These are phyloP conservation scores for Chloropsis cyanopogon DNA, from an alignment of 2,113 vertebrate species.

Conservation along the genomic window DNA sequence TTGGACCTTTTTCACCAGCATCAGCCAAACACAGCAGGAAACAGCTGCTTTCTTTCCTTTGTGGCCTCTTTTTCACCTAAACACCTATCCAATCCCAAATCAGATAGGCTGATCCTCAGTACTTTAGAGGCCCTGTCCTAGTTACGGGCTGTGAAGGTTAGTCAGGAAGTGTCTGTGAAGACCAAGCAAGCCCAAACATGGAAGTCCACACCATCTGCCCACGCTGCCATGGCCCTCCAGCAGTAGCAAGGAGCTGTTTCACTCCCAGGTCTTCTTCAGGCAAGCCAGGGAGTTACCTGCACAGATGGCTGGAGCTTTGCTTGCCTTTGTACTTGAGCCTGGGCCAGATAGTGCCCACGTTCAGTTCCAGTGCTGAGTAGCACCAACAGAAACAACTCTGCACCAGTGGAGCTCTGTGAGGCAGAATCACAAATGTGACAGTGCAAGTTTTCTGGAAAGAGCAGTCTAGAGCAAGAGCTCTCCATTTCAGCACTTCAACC, in stretches of 20 bases:
- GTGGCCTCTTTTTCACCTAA: background rate
- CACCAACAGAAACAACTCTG: background rate
- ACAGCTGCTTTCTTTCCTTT: background rate
- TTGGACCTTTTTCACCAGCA: background rate
- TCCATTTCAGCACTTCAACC: background rate
- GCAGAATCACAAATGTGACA: background rate
- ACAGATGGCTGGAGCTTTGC: background rate
- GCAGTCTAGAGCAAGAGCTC: background rate
- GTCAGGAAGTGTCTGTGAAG: background rate
- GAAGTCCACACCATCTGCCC: background rate
- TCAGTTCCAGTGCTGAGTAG: background rate
- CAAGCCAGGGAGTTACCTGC: background rate
- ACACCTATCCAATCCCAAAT: background rate
- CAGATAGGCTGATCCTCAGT: background rate
- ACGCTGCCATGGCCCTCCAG: background rate
- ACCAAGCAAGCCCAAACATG: background rate
- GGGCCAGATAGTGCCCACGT: rapidly evolving
- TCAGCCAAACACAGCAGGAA: background rate
- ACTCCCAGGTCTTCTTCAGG: background rate
- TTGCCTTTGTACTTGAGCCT: background rate
- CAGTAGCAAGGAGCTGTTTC: background rate
- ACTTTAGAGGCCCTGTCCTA: background rate
- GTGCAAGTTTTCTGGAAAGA: background rate
- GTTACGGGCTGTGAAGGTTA: background rate
- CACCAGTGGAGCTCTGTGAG: background rate